These are phyloP conservation scores for Corynorhinus townsendii DNA, from an alignment of 2,113 vertebrate species.

Conservation along the genomic window DNA sequence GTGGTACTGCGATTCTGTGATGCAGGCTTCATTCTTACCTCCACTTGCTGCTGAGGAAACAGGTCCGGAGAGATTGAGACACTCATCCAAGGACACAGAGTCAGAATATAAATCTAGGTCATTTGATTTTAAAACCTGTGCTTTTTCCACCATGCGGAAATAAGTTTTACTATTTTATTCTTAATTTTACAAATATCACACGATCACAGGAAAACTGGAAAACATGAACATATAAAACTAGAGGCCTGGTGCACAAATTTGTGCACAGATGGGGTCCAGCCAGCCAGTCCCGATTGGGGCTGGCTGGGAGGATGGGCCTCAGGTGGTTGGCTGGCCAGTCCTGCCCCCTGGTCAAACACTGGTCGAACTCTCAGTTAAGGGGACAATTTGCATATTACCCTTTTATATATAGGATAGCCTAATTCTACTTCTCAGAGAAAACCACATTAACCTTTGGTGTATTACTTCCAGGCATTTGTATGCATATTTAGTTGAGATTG, in stretches of 20 bases:
- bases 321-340: too few species aligned
- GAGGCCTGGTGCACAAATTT: too few species aligned
- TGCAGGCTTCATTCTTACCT: background rate
- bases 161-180: background rate
- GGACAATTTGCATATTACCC: too few species aligned
- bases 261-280: too few species aligned
- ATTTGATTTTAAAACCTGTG: background rate
- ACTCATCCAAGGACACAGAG: background rate
- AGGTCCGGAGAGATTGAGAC: background rate
- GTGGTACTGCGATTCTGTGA: background rate
- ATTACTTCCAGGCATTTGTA: background rate
- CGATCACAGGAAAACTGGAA: background rate
- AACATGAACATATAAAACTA: background rate
- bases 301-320: too few species aligned
- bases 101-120: background rate
- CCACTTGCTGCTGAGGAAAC: background rate
- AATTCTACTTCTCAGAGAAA: background rate
- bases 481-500: background rate
- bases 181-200: background rate
- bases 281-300: fast-evolving
- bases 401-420: background rate
- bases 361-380: too few species aligned
- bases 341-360: too few species aligned
- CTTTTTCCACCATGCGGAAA: background rate
- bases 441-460: background rate